A percentile compares a stretch with the other conserved stretches of the same genome.
Conservation (phyloP, 2,113 vertebrate species). For the Nibea coibor region DNA sequence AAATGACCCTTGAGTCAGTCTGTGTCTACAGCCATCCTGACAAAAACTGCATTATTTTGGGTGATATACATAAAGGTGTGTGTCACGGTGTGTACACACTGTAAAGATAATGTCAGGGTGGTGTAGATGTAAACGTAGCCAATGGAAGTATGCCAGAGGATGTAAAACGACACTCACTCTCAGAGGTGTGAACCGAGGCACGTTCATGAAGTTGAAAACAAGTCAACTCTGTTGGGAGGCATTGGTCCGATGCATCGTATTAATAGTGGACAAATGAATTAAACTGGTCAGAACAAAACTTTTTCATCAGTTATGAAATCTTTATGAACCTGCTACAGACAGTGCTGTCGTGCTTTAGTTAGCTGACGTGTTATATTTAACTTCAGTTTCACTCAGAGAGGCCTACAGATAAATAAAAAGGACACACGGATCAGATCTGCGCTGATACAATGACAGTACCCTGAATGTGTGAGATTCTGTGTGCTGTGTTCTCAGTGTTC, state of each 20-base stretch:
- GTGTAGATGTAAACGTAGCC: not conserved
- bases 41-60: not conserved
- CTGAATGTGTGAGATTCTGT: not conserved
- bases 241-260: not conserved
- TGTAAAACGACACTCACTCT: not conserved
- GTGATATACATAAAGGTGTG: not conserved
- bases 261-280: too few species aligned
- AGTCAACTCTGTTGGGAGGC: not conserved
- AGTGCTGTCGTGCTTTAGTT: not conserved
- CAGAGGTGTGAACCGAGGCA: not conserved
- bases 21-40: not conserved
- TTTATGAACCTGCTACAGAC: not conserved
- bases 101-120: not conserved
- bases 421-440: not conserved
- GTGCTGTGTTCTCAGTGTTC: not conserved
- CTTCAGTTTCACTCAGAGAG: too few species aligned
- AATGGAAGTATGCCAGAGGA: not conserved
- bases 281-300: too few species aligned
- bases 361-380: not conserved
- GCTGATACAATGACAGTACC: not conserved
- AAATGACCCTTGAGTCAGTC: slow-evolving; percentile 7
- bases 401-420: too few species aligned
- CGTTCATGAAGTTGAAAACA: not conserved
- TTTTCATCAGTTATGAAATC: too few species aligned
- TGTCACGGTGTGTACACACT: not conserved